Evolutionary conservation across 2,888 invertebrate genomes (phyloP).

Genomic region (Scaptomyza caliginosa): DNA sequence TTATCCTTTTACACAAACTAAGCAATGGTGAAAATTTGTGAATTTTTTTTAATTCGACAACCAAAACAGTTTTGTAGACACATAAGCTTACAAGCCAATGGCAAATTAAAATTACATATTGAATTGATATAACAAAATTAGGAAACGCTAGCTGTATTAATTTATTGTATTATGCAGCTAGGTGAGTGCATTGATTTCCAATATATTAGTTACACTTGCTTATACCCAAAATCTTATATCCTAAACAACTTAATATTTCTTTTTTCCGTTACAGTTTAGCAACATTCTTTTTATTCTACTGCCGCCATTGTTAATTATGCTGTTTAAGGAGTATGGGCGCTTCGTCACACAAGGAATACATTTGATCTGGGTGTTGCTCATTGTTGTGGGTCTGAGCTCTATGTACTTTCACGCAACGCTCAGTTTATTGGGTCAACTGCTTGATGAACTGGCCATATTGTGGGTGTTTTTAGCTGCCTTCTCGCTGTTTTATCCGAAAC

Average conservation of each 20-base stretch:
- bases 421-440: slow-evolving; percentile 91
- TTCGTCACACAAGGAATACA: slow-evolving; percentile 91
- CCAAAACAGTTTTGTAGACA: too few relatives aligned
- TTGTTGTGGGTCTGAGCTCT: slow-evolving; percentile 91
- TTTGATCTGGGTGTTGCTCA: slow-evolving; percentile 91
- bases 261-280: slow-evolving; percentile 87
- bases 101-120: too few relatives aligned
- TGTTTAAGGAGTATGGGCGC: slow-evolving; percentile 91
- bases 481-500: slow-evolving; percentile 89
- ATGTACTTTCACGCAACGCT: slow-evolving; percentile 94
- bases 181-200: too few relatives aligned
- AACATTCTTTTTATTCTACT: slow-evolving; percentile 91
- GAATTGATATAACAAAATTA: too few relatives aligned
- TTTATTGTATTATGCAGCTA: too few relatives aligned
- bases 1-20: too few relatives aligned
- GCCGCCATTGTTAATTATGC: slow-evolving; percentile 90
- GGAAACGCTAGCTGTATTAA: too few relatives aligned
- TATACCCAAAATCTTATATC: neutral
- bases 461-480: slow-evolving; percentile 93
- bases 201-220: neutral
- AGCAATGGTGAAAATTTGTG: too few relatives aligned
- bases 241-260: neutral
- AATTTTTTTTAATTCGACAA: too few relatives aligned
- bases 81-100: too few relatives aligned
- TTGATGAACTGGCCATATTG: slow-evolving; percentile 92